A percentile compares a stretch with the other conserved stretches of the same genome.
phyloP scores from a whole-genome alignment of 2,113 vertebrate species.

The Eptesicus fuscus region DNA sequence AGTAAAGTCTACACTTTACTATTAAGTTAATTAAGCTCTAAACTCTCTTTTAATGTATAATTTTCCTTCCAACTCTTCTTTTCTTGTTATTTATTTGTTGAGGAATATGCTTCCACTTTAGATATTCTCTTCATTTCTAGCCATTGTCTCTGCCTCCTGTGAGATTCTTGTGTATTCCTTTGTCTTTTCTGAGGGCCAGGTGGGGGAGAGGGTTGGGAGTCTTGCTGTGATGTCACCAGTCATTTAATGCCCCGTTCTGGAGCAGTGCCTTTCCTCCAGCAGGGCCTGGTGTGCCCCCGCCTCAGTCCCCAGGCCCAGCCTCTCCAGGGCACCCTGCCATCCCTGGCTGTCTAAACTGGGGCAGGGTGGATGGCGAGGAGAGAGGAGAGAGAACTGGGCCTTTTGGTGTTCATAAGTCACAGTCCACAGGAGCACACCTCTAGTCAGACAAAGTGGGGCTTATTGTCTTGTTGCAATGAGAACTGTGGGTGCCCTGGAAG shows the following conservation, averaged over 20 bases:
- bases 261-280: neutral
- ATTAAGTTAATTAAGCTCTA: neutral
- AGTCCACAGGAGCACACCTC: neutral
- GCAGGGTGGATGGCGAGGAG: accelerated
- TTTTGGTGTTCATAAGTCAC: neutral
- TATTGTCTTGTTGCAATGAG: neutral
- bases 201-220: neutral
- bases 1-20: neutral
- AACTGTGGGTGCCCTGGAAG: neutral
- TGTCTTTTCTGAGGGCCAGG: neutral
- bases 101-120: neutral
- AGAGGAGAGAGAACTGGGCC: accelerated
- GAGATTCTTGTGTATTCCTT: neutral
- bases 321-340: neutral
- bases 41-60: neutral
- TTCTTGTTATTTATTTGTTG: neutral
- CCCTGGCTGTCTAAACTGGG: neutral
- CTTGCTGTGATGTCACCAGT: neutral
- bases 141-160: neutral
- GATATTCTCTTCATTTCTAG: neutral
- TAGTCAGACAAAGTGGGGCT: neutral
- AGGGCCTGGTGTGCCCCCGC: neutral
- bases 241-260: neutral
- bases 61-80: neutral
- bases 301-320: neutral